Base-by-base conservation (phyloP, 2,888 invertebrate genomes). In the Keiferia lycopersicella region DNA sequence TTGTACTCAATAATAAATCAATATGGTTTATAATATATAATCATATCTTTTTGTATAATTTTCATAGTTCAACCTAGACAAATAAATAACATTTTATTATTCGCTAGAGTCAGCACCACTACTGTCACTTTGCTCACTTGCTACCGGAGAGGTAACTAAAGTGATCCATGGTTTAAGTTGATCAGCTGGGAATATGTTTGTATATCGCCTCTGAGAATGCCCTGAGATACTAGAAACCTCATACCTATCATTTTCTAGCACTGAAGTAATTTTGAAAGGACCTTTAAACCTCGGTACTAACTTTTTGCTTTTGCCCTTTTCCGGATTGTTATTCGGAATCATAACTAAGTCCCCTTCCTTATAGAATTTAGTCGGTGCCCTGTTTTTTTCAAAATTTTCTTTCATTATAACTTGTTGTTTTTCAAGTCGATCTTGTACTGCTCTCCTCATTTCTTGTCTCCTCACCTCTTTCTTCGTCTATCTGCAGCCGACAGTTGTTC, bases 281-380 rank as follows among this genome's bases (percentile, higher is more conserved):
- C 66, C 68, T 20, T 62, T 39, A 53, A 66, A 71, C 11, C 39
- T 39, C 14, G 18, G 30, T 12, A 11, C 18, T 14, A 53, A 14
- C 38, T 66, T 71, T 68, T 22, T 66, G 66, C 56, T 69, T 69
- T 30, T 67, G 4, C 70, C 70, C 30, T 64, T 63, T 59, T 64
- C 48, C 10, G 63, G 61, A 61, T 57, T 38, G 57, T 64, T 11
- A 16, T 68, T 70, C 1, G 66, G 65, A 10, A 70, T 65, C 66
- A 67, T 70, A 0, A 70, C 67, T 2, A 70, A 57, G 61, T 70
- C 68, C 2, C 61, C 67, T 50, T 60, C 39, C 18, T 62, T 59
- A 41, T 39, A 65, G 18, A 61, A 6, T 39, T 60, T 62, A 4
- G 65, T 65, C 7, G 60, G 60, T 6, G 60, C 65, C 16, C 66